phyloP scores from a whole-genome alignment of 2,888 invertebrate genomes.

The Polyommatus icarus region DNA sequence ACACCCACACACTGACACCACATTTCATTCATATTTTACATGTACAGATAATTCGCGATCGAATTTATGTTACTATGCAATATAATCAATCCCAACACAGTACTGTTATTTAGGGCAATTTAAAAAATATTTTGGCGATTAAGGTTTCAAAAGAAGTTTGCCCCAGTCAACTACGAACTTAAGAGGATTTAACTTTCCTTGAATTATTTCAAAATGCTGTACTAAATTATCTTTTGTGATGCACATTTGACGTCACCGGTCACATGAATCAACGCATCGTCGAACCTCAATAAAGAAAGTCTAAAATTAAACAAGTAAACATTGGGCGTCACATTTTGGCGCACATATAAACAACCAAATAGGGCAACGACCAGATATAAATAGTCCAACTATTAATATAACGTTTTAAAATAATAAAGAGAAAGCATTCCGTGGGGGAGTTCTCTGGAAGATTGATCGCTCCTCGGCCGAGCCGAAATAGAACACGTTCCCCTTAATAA shows the following conservation, averaged over 20 bases:
- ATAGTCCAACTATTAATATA: constrained; percentile 71
- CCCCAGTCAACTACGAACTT: neutral
- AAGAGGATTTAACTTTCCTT: neutral
- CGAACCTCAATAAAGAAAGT: constrained; percentile 27
- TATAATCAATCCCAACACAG: neutral
- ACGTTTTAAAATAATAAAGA: constrained; percentile 64
- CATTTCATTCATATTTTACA: constrained; percentile 25
- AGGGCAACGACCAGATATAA: constrained; percentile 77
- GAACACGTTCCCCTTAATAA: constrained; percentile 37
- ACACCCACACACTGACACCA: neutral
- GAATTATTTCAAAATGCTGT: neutral
- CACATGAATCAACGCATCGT: constrained; percentile 4
- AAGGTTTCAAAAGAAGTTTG: neutral
- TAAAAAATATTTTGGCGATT: neutral
- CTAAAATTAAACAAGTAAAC: constrained; percentile 25
- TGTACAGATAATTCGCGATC: neutral
- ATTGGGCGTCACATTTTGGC: constrained; percentile 48
- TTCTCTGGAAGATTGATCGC: constrained; percentile 60
- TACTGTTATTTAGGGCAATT: neutral
- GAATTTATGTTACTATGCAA: neutral
- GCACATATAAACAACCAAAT: constrained; percentile 77
- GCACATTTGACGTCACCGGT: neutral
- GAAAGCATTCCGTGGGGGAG: constrained; percentile 51
- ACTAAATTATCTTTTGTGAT: neutral
- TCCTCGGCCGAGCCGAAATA: constrained; percentile 44